Percentiles rank a stretch among this genome's conserved stretches.
Conservation (phyloP, 2,113 vertebrate species). For the Romanogobio albipinnatus region DNA sequence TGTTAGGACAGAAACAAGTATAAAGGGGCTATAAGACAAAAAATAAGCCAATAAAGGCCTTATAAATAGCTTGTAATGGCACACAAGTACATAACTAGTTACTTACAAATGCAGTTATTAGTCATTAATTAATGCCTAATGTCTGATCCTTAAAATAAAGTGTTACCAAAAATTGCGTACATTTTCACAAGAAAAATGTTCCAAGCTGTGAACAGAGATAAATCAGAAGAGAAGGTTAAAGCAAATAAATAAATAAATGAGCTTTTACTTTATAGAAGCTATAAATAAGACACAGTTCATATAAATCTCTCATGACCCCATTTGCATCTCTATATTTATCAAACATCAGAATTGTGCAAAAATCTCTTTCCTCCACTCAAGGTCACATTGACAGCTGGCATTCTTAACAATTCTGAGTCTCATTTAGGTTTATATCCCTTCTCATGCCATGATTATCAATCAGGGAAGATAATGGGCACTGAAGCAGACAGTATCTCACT, state of each 20-base stretch:
- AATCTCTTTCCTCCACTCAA: conserved; percentile 37
- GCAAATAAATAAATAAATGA: not conserved
- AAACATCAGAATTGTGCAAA: conserved; percentile 3
- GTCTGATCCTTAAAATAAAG: no score
- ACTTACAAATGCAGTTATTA: no score
- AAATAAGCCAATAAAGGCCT: no score
- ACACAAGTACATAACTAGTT: no score
- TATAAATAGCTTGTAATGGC: no score
- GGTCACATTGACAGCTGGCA: conserved; percentile 60
- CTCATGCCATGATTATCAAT: conserved; percentile 75
- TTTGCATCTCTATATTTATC: conserved; percentile 11
- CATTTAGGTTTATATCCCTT: conserved; percentile 70
- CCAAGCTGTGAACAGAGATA: not conserved
- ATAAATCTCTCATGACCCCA: not conserved
- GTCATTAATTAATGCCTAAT: no score
- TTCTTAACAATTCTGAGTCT: conserved; percentile 66
- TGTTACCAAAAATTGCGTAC: not conserved
- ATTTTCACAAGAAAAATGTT: not conserved
- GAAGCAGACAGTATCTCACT: conserved; percentile 70
- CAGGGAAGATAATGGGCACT: conserved; percentile 72
- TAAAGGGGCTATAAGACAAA: no score
- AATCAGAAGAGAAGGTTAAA: not conserved
- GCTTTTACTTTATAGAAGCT: not conserved
- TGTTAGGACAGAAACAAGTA: no score
- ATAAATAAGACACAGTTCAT: conserved; percentile 9